Base-by-base conservation (phyloP, 2,797 vertebrate species). In the Crenichthys baileyi region DNA sequence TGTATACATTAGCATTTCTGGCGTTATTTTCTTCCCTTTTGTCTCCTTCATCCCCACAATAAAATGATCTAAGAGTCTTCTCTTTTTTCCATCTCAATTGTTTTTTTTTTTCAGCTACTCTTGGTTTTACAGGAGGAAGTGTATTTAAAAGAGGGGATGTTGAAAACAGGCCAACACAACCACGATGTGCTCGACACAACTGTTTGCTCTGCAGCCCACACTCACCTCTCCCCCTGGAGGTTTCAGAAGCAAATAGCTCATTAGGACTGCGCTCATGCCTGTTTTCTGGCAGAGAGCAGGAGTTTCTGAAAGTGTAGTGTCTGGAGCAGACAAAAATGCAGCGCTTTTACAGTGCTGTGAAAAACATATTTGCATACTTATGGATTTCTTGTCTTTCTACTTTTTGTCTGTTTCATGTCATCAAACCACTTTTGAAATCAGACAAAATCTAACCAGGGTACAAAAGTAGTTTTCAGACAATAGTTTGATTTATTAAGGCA, bases 161-260 rank as follows among this genome's bases (percentile, higher is more conserved):
- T 81, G 77, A 83, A 82, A 86, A 65, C 75, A 81, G 80, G 67
- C 70, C 75, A 79, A 87, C 75, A 79, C 56, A 60, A 58, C 13
- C 77, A 67, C 70, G 26, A 72, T 72, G 41, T n/a, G 58, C 65
- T 60, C 31, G 36, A 4, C 73, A 76, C 61, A 53, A 44, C 71
- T 20, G 16, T 46, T 7, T 36, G 71, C 63, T 12, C 0, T 29
- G 9, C 1, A 2, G 29, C 39, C 31, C 55, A 76, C 60, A 75
- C 77, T 79, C 79, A 84, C 71, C 67, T 78, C 84, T 84, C 79
- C 85, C 80, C 83, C 83, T 82, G 80, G 81, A 85, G 87, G 87
- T 60, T 31, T 70, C 48, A 77, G 50, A 71, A 22, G 67, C 75
- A 0, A 87, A 79, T 51, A 44, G 15, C 70, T n/a, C 26, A 60